Percentiles rank a stretch among this genome's conserved stretches.
Evolutionary conservation across 2,113 vertebrate genomes (phyloP).

Genomic region (Mionectes macconnelli): DNA sequence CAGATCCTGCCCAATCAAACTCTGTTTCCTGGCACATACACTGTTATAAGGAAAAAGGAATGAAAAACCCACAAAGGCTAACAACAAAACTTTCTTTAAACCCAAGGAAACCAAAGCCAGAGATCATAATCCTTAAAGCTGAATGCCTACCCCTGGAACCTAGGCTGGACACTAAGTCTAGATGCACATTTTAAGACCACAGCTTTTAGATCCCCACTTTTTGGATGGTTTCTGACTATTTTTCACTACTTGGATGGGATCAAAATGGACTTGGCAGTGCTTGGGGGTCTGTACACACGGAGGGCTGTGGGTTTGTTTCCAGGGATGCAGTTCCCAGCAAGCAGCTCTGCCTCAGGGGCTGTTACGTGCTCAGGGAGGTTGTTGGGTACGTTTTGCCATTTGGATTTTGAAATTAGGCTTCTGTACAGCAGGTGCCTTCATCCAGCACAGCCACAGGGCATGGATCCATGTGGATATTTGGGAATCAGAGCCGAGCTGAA

Average conservation of each 20-base stretch:
- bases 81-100: neutral
- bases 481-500: neutral
- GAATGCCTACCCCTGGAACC: neutral
- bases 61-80: neutral
- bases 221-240: neutral
- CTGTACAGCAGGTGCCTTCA: neutral
- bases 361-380: neutral
- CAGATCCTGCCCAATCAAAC: neutral
- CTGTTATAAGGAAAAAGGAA: neutral
- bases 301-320: neutral
- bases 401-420: neutral
- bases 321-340: neutral
- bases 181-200: neutral
- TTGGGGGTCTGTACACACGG: neutral
- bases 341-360: neutral
- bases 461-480: neutral
- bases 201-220: neutral
- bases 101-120: neutral
- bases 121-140: neutral
- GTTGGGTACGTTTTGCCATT: neutral
- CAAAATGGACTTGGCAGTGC: neutral
- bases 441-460: neutral
- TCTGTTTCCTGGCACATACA: neutral
- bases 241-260: neutral
- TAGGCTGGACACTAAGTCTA: neutral